Percentiles rank a stretch among this genome's conserved stretches.
Conservation (phyloP, 2,888 invertebrate genomes). For the Idaea biselata region DNA sequence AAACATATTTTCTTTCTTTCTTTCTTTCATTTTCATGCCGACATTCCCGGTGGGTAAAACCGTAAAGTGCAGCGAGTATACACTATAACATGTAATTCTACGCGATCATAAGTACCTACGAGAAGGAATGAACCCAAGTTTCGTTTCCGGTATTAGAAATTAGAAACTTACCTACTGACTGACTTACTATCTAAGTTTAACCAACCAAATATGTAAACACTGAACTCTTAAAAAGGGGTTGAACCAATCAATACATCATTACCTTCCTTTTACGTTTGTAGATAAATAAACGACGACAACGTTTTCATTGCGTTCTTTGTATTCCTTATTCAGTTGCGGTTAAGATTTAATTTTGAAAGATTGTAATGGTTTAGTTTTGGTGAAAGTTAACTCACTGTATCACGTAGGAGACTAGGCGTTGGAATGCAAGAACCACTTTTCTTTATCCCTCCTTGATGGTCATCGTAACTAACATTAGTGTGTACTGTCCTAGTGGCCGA, state of each 20-base stretch:
- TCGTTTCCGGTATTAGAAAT: slow-evolving; percentile 8
- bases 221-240: slow-evolving; percentile 14
- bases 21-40: too few relatives aligned
- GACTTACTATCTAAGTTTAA: slow-evolving; percentile 1
- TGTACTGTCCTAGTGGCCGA: neutral
- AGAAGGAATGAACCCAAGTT: slow-evolving; percentile 13
- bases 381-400: slow-evolving; percentile 5
- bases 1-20: too few relatives aligned
- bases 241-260: slow-evolving; percentile 17
- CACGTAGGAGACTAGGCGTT: slow-evolving; percentile 25
- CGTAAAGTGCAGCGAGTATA: too few relatives aligned
- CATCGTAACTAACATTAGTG: neutral
- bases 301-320: neutral
- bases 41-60: too few relatives aligned
- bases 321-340: neutral
- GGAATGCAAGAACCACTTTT: slow-evolving; percentile 50
- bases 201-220: slow-evolving; percentile 7
- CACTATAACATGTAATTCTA: neutral
- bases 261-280: slow-evolving; percentile 14
- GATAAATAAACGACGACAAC: slow-evolving; percentile 11
- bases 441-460: slow-evolving; percentile 32
- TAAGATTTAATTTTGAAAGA: neutral
- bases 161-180: slow-evolving; percentile 14
- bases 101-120: slow-evolving; percentile 23
- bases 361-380: neutral